Conservation (phyloP, 1,140 invertebrate species). For the Cydia fagiglandana region DNA sequence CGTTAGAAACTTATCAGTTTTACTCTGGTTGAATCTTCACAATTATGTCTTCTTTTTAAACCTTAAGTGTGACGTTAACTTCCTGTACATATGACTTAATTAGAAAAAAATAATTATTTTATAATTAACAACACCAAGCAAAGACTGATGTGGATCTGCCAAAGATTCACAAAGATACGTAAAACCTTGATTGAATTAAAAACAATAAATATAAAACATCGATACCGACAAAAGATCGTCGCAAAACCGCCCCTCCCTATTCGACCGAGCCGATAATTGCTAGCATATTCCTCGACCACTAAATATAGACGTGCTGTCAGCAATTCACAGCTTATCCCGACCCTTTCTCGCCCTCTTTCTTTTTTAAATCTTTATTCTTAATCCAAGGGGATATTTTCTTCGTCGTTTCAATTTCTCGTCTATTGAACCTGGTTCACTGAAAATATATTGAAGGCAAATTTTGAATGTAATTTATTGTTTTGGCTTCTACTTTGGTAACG, state of each 20-base stretch:
- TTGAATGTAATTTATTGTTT: not conserved
- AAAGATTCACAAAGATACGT: too few species aligned
- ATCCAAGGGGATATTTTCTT: not conserved
- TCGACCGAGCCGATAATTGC: constrained; percentile 36
- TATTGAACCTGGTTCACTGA: not conserved
- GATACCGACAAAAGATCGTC: not conserved
- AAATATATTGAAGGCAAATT: not conserved
- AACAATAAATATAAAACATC: not conserved
- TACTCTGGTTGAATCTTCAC: too few species aligned
- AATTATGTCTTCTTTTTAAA: too few species aligned
- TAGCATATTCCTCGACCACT: constrained; percentile 34
- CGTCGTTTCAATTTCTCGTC: constrained; percentile 10
- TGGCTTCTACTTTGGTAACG: not conserved
- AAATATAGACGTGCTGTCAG: constrained; percentile 37
- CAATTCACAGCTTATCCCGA: constrained; percentile 41
- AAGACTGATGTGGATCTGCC: too few species aligned
- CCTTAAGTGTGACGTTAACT: too few species aligned
- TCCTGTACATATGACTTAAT: too few species aligned
- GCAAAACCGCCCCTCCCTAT: not conserved
- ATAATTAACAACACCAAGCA: too few species aligned
- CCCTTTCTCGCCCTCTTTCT: constrained; percentile 31
- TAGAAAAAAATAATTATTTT: too few species aligned
- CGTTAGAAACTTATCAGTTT: too few species aligned
- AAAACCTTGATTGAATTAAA: too few species aligned
- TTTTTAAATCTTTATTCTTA: constrained; percentile 38